Evolutionary conservation across 1,140 invertebrate species (phyloP).

Genomic region (Zeugodacus cucurbitae): DNA sequence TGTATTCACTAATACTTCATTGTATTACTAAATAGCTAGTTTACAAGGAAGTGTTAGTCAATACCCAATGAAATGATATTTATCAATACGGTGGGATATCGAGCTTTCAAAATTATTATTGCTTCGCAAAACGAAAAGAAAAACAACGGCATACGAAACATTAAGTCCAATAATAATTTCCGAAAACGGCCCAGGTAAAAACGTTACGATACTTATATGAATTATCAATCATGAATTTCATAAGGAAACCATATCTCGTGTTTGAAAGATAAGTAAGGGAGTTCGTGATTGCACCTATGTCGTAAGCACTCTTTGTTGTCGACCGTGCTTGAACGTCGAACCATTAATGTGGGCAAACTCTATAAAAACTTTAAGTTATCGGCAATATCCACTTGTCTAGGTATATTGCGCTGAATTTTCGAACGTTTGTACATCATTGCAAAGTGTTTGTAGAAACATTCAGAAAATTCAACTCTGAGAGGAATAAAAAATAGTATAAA

Average conservation of each 20-base stretch:
- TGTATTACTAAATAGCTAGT: not conserved
- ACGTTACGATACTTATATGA: not conserved
- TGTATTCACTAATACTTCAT: slow-evolving; percentile 42
- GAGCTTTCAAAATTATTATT: slow-evolving; percentile 45
- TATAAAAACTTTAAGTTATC: not conserved
- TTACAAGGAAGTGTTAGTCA: slow-evolving; percentile 42
- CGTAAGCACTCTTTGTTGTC: not conserved
- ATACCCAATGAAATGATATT: slow-evolving; percentile 35
- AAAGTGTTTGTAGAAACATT: not conserved
- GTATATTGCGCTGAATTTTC: not conserved
- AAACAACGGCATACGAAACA: not conserved
- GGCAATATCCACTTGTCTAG: not conserved
- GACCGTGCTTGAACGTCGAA: slow-evolving; percentile 63
- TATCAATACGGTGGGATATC: slow-evolving; percentile 40
- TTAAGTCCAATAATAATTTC: slow-evolving; percentile 36
- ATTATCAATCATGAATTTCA: not conserved
- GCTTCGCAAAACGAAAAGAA: slow-evolving; percentile 40
- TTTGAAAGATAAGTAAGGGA: no score
- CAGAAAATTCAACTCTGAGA: not conserved
- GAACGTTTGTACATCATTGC: not conserved
- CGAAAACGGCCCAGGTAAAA: slow-evolving; percentile 26
- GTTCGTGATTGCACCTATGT: not conserved
- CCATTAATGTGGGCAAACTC: slow-evolving; percentile 66
- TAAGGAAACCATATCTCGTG: not conserved
- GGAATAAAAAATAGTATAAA: not conserved